phyloP scores from a whole-genome alignment of 2,113 vertebrate genomes.

The Rhinoderma darwinii region DNA sequence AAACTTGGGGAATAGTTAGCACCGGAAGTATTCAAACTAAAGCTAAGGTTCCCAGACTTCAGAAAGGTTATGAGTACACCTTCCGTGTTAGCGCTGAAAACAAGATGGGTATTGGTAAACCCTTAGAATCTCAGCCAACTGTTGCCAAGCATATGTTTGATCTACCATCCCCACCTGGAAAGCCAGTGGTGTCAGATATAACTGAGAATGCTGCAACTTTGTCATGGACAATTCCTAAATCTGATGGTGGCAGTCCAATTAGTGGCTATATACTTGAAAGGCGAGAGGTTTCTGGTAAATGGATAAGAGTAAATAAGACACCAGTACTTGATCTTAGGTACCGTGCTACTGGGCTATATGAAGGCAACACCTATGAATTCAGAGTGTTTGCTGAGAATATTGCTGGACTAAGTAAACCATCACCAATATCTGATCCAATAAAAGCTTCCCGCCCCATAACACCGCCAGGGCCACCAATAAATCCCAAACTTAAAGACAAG shows the following conservation, averaged over 20 bases:
- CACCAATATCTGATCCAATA: conserved; percentile 86
- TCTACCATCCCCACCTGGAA: conserved; percentile 93
- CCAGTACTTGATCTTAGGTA: conserved; percentile 91
- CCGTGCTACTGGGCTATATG: conserved; percentile 91
- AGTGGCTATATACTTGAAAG: conserved; percentile 95
- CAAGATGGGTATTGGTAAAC: conserved; percentile 92
- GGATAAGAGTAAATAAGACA: conserved; percentile 96
- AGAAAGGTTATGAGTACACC: conserved; percentile 93
- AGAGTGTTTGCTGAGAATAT: conserved; percentile 96
- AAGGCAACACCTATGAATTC: conserved; percentile 96
- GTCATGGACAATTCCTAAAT: conserved; percentile 88
- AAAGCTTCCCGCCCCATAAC: conserved; percentile 88
- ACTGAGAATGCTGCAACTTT: conserved; percentile 94
- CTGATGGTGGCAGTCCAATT: conserved; percentile 94
- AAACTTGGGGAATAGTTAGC: conserved; percentile 94
- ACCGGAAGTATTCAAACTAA: conserved; percentile 85
- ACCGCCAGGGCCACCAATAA: conserved; percentile 92
- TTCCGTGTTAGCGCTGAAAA: conserved; percentile 95
- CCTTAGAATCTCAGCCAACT: conserved; percentile 90
- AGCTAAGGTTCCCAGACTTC: conserved; percentile 90
- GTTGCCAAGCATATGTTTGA: conserved; percentile 94
- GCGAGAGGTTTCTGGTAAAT: conserved; percentile 95
- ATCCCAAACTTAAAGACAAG: conserved; percentile 96
- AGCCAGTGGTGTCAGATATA: conserved; percentile 87
- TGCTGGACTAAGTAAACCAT: conserved; percentile 91